Base-by-base conservation (phyloP, 1,140 invertebrate species). In the Scaptomyza graminum region DNA sequence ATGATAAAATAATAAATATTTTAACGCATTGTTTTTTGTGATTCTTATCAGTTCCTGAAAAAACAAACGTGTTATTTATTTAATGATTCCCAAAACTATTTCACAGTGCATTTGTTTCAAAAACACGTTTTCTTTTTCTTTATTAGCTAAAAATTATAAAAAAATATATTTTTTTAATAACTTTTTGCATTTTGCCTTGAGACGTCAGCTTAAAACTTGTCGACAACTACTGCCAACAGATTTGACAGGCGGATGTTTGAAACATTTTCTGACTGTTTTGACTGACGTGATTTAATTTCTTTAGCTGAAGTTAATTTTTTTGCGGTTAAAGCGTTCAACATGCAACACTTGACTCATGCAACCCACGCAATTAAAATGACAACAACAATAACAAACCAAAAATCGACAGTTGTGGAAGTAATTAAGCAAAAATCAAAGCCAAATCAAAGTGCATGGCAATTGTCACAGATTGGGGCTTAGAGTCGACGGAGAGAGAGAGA, bases 401-500 rank as follows among this genome's bases (percentile, higher is more conserved):
- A 76, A 56, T 70, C 65, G 67, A 71, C 79, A 81, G 78, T 81
- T 85, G 81, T 57, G 60, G 46, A 81, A 83, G 83, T 79, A 87
- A 87, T 87, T 87, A 87, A 83, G 75, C 83, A 89, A 88, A 87
- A 87, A 87, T 87, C 83, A 87, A 88, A 88, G 75, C 83, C 78
- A 89, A 87, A 87, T 87, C 83, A 87, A 88, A 87, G 82, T 87
- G 83, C 82, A 87, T 87, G 83, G 79, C 83, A 79, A 88, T 87
- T 82, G 82, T 88, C 79, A 75, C 75, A 79, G 83, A 88, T 66
- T 76, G 83, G 79, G 49, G 82, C 83, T 87, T 85, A 78, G 49
- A 61, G 44, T 61, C 62, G 54, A 57, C 31, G 63, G 43, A 4
- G 28, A 31, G 28, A 31, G 18, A 22, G 63, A 44, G 52, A 66